Base-by-base conservation (phyloP, 1,140 invertebrate genomes). In the Oscheius sp. region DNA sequence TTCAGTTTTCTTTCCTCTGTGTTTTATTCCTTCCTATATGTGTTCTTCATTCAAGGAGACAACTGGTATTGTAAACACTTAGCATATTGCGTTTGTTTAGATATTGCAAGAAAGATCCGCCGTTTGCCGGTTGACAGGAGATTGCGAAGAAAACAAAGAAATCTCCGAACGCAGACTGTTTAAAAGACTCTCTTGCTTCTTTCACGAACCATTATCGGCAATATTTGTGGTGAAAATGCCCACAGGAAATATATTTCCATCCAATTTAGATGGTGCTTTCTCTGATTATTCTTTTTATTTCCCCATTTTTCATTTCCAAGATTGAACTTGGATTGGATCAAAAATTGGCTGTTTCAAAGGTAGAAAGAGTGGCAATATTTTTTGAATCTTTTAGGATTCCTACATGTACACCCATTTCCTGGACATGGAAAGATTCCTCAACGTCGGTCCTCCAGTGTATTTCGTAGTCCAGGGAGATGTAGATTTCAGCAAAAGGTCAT, bases 1-100 rank as follows among this genome's bases (percentile, higher is more conserved):
- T 98, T 52, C 94, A 99, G 86, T 98, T 99, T 85, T 78, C 97
- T 20, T 89, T 99, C 20, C 96, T 99, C 88, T 91, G 98, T 77
- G 96, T 95, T 0, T 94, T 93, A 85, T 99, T 99, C 84, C 90
- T 99, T 26, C 91, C 93, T 78, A 86, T 99, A 31, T 88, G 99
- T 75, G 89, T 93, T 2, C 83, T 97, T 29, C 96, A 99, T 85
- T 67, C 76, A 35, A 31, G 72, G 42, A 61, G 82, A 32, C 74
- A 84, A 59, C 69, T 80, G 88, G 81, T 84, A 55, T n/a, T 42
- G 10, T n/a, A 42, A n/a, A n/a, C n/a, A n/a, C n/a, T n/a, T n/a
- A n/a, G n/a, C n/a, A n/a, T n/a, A n/a, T n/a, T n/a, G n/a, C n/a
- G n/a, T n/a, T n/a, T n/a, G n/a, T n/a, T n/a, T n/a, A n/a, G n/a